Evolutionary conservation across 2,888 invertebrate genomes (phyloP), one percentile per base, ranked within the genome.

Genomic region (Trisateles emortualis): DNA sequence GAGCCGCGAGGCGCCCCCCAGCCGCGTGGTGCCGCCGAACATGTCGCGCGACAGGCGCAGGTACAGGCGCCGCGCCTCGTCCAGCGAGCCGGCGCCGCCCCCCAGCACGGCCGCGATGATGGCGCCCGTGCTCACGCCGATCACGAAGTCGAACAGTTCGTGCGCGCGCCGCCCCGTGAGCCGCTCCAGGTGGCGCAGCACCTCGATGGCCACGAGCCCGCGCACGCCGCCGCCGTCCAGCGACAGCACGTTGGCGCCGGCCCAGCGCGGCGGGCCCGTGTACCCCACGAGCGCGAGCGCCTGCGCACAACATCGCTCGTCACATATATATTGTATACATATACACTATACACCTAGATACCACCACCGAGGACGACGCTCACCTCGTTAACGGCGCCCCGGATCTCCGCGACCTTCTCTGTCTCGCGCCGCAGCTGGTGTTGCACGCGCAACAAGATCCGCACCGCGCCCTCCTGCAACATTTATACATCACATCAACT

Each of bases 221-320:
- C 98, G 94, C 57, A 97, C 96, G 41, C 98, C 98, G 36, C 98
- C 98, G 1, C 98, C 98, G 90, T 98, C 98, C 72, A 98, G 96
- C 0, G 97, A 93, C 44, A 98, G 92, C 49, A 98, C 95, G 77
- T 96, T 93, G 40, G 98, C 95, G 0, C 98, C 98, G 22, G 93
- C 93, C 0, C 95, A 95, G 51, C 94, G 94, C 3, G 96, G 92
- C 3, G 96, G 95, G 40, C 95, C 94, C 0, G 94, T 84, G 80
- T 96, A 93, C 0, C 98, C 98, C 64, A 97, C 83, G 53, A 97
- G 84, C 0, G 96, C 95, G 52, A 81, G 96, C 83, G 57, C 95
- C 95, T 92, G 74, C 43, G 30, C n/a, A 35, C 24, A 9, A 29
- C 29, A 29, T 1, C 9, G 26, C 3, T 0, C 29, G 0, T 29